Conservation (phyloP, 2,797 vertebrate species). For the Psittacula derbiana region DNA sequence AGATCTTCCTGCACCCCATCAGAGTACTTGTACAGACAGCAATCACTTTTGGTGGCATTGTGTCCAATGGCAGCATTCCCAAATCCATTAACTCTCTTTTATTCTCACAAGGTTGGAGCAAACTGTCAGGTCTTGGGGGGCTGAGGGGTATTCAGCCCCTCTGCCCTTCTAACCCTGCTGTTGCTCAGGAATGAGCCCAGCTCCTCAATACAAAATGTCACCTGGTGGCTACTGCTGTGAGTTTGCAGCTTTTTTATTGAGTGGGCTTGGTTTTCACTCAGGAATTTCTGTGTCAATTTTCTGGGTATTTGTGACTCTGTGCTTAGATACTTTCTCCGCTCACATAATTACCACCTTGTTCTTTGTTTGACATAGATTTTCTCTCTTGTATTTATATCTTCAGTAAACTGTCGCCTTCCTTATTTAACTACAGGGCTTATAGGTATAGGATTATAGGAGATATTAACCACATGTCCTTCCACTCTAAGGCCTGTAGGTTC, state of each 20-base stretch:
- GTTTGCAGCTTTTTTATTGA: not conserved
- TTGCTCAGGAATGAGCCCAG: not conserved
- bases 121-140: not conserved
- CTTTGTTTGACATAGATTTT: not conserved
- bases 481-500: not conserved
- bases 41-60: not conserved
- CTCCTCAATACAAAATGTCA: not conserved
- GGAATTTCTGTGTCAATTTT: not conserved
- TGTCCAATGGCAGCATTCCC: not conserved
- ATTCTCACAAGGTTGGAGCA: not conserved
- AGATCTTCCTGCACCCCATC: not conserved
- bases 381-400: not conserved
- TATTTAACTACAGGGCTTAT: not conserved
- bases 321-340: not conserved
- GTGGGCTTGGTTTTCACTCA: not conserved
- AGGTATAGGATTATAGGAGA: not conserved
- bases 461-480: not conserved
- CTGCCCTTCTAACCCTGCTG: not conserved
- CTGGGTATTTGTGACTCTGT: not conserved
- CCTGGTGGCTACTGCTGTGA: not conserved
- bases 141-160: not conserved
- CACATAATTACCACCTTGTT: not conserved
- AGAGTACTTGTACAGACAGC: not conserved
- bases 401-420: not conserved
- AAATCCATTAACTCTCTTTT: not conserved